These are phyloP conservation scores for Psittacus erithacus DNA, from an alignment of 2,113 vertebrate species.

Conservation along the genomic window DNA sequence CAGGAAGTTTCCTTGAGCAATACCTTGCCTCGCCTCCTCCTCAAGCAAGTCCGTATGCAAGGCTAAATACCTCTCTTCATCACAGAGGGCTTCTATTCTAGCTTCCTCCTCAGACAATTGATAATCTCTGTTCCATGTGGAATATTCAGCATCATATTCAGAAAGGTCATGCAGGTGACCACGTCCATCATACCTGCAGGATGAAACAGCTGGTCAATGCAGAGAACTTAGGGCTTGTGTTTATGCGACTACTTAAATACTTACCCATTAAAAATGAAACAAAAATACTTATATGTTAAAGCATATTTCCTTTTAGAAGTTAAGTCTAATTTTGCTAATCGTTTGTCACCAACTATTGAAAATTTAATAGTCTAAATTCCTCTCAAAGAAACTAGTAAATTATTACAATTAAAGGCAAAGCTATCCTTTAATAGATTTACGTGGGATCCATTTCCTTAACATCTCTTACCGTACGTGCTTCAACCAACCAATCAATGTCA, in stretches of 20 bases:
- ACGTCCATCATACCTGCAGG: constrained; percentile 97
- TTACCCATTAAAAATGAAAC: constrained; percentile 74
- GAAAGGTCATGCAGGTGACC: constrained; percentile 99
- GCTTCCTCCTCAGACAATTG: constrained; percentile 97
- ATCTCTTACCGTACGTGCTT: constrained; percentile 94
- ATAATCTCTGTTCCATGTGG: constrained; percentile 96
- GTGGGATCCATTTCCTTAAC: constrained; percentile 67
- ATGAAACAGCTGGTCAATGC: constrained; percentile 81
- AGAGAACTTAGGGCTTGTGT: constrained; percentile 46
- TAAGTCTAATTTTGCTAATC: constrained; percentile 71
- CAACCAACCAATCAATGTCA: constrained; percentile 84
- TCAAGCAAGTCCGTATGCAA: constrained; percentile 98
- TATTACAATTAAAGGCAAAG: constrained; percentile 71
- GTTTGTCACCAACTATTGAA: constrained; percentile 67
- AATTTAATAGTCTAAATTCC: constrained; percentile 68
- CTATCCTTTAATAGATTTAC: constrained; percentile 67
- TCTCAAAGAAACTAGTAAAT: constrained; percentile 49
- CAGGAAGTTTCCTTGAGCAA: constrained; percentile 77
- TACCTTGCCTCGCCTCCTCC: constrained; percentile 99
- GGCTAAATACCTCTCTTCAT: constrained; percentile 99
- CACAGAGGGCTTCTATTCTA: constrained; percentile 95
- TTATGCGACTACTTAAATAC: constrained; percentile 67
- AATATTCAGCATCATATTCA: constrained; percentile 94
- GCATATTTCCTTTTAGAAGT: constrained; percentile 52
- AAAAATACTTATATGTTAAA: constrained; percentile 37